Evolutionary conservation across 1,140 invertebrate species (phyloP).

Genomic region (Coelopa frigida): DNA sequence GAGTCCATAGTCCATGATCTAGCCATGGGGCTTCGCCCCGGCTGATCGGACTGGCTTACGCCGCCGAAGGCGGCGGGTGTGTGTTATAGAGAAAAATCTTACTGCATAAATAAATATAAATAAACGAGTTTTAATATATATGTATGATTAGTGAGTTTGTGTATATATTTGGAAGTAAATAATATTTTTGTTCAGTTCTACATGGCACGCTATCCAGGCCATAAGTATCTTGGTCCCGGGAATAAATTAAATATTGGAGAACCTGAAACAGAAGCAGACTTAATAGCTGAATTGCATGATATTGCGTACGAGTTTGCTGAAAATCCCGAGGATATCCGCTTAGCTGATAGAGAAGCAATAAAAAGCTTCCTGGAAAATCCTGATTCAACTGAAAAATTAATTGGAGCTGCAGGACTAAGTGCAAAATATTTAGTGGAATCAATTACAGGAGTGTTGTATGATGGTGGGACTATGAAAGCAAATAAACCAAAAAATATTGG

Average conservation of each 20-base stretch:
- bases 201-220: no score
- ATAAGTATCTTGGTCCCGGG: background rate
- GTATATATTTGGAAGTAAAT: no score
- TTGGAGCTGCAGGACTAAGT: conserved; percentile 9
- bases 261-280: background rate
- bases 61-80: no score
- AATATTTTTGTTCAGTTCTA: no score
- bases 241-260: no score
- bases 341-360: conserved; percentile 1
- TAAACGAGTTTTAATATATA: no score
- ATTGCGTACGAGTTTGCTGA: background rate
- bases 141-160: no score
- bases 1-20: no score
- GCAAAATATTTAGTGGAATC: conserved; percentile 12
- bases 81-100: no score
- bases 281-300: background rate
- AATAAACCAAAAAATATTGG: conserved; percentile 4
- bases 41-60: no score
- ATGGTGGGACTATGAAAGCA: conserved; percentile 8
- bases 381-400: conserved; percentile 1
- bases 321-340: background rate
- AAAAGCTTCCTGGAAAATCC: background rate
- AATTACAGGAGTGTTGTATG: conserved; percentile 10
- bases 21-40: no score
- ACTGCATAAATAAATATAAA: no score